A percentile compares a stretch with the other conserved stretches of the same genome.
Conservation (phyloP, 2,113 vertebrate genomes). For the Rhineura floridana region DNA sequence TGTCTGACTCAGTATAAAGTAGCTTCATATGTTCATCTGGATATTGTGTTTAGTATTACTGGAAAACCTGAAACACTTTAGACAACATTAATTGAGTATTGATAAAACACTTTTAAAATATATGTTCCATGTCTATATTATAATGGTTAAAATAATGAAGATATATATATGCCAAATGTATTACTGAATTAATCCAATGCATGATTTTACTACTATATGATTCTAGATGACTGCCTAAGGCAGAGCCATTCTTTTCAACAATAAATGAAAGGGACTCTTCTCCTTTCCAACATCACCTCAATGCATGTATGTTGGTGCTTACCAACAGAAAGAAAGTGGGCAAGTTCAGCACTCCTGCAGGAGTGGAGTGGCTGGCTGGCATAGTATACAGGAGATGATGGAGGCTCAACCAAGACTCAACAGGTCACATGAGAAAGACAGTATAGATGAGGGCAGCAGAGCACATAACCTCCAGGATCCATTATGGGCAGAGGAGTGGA, state of each 20-base stretch:
- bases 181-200: not conserved
- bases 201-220: not conserved
- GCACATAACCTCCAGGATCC: not conserved
- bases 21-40: not conserved
- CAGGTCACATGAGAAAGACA: not conserved
- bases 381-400: not conserved
- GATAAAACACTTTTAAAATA: not conserved
- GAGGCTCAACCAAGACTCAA: not conserved
- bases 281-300: not conserved
- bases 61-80: not conserved
- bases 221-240: not conserved
- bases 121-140: not conserved
- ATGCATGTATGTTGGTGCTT: not conserved
- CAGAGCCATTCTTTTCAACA: not conserved
- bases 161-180: not conserved
- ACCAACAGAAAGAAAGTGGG: not conserved
- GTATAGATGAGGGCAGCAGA: not conserved
- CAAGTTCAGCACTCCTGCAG: not conserved
- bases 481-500: not conserved
- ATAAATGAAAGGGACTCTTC: not conserved
- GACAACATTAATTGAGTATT: not conserved
- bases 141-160: not conserved
- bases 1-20: not conserved
- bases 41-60: not conserved
- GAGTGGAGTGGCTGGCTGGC: not conserved